These are phyloP conservation scores for Actinernus sp. DNA, from an alignment of 92 coral and sea anemone species.

Conservation along the genomic window DNA sequence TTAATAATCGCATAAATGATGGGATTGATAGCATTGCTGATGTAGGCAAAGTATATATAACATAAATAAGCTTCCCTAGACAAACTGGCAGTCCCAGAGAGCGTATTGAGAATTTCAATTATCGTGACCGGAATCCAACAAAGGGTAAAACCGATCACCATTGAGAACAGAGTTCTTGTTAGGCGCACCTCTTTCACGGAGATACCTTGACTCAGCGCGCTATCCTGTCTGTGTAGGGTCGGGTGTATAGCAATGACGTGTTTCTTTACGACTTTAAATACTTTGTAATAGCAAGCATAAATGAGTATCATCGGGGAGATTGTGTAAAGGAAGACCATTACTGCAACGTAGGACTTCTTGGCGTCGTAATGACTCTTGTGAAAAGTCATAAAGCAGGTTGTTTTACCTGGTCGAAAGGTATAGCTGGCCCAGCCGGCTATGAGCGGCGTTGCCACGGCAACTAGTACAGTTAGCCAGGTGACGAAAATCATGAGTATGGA, in stretches of 20 bases:
- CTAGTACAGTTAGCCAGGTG: slow-evolving; percentile 3
- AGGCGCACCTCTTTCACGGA: slow-evolving; percentile 43
- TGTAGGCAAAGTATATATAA: slow-evolving; percentile 38
- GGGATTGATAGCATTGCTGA: slow-evolving; percentile 57
- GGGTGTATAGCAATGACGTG: slow-evolving; percentile 15
- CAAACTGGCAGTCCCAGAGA: slow-evolving; percentile 42
- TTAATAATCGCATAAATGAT: slow-evolving; percentile 37
- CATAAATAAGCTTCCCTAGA: slow-evolving; percentile 36
- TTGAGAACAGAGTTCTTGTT: slow-evolving; percentile 32
- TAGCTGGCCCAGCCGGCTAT: slow-evolving; percentile 21
- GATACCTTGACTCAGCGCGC: not conserved
- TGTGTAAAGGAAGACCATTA: slow-evolving; percentile 10
- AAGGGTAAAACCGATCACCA: slow-evolving; percentile 37
- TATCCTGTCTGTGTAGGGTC: not conserved
- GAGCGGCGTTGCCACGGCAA: slow-evolving; percentile 17
- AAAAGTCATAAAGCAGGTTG: slow-evolving; percentile 56
- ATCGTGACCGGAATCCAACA: slow-evolving; percentile 49
- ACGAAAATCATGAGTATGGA: slow-evolving; percentile 14
- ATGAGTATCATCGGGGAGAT: slow-evolving; percentile 35
- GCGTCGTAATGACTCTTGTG: not conserved
- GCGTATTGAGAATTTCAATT: slow-evolving; percentile 35
- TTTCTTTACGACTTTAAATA: slow-evolving; percentile 23
- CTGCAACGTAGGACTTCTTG: slow-evolving; percentile 7
- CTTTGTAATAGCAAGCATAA: slow-evolving; percentile 33
- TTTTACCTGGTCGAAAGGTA: slow-evolving; percentile 53